Percentiles rank a stretch among this genome's conserved stretches.
Conservation (phyloP, 2,113 vertebrate species). For the Brachyhypopomus occidentalis region DNA sequence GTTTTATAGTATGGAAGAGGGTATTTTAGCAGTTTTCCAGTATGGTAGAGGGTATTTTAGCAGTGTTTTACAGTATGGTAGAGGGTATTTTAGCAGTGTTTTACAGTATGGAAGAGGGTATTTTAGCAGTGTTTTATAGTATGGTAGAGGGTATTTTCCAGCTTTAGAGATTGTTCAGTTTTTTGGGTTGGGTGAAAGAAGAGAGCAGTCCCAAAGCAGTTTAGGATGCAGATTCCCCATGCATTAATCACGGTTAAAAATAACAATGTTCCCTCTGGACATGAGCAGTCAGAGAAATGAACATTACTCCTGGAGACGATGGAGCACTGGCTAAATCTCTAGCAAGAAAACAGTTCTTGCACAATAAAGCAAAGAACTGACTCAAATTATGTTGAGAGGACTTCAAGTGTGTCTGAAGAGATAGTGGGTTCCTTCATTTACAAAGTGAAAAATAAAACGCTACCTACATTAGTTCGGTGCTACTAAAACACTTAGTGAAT, state of each 20-base stretch:
- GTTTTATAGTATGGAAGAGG: not conserved
- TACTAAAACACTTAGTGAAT: not conserved
- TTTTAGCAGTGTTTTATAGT: conserved; percentile 6
- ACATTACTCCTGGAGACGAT: not conserved
- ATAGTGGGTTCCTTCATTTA: no score
- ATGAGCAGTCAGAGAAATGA: not conserved
- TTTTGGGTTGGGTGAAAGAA: not conserved
- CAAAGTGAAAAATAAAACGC: no score
- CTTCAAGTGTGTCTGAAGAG: no score
- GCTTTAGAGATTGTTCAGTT: not conserved
- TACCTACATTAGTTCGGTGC: no score
- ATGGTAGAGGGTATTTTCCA: not conserved
- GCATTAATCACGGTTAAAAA: conserved; percentile 2
- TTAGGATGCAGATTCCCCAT: not conserved
- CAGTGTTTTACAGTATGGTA: not conserved
- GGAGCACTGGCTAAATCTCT: not conserved
- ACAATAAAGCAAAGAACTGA: no score
- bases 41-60: no score
- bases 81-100: not conserved
- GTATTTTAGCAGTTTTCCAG: no score
- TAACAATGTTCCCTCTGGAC: not conserved
- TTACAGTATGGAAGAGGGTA: not conserved
- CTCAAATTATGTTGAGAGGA: no score
- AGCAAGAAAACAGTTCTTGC: no score
- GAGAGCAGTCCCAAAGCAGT: not conserved